Percentiles rank a stretch among this genome's conserved stretches.
Evolutionary conservation across 1,140 invertebrate genomes (phyloP).

Genomic region (Pararge aegeria): DNA sequence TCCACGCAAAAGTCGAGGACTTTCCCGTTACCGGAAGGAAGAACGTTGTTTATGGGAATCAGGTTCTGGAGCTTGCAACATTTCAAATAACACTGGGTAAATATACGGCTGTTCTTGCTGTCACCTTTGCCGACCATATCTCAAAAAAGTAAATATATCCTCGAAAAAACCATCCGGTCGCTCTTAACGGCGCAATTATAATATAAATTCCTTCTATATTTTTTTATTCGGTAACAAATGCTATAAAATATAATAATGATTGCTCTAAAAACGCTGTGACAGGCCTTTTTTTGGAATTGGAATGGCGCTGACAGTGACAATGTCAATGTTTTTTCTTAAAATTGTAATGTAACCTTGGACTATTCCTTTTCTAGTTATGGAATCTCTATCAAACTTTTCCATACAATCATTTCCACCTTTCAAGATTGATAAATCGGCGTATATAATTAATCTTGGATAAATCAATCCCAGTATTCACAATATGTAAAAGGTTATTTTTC

Average conservation of each 20-base stretch:
- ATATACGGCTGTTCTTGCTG: conserved; percentile 64
- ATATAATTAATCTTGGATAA: too few relatives aligned
- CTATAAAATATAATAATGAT: conserved; percentile 39
- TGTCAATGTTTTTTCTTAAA: too few relatives aligned
- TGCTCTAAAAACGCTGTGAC: conserved; percentile 51
- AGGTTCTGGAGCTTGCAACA: conserved; percentile 76
- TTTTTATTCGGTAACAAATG: conserved; percentile 35
- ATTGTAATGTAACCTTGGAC: too few relatives aligned
- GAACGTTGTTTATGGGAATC: conserved; percentile 61
- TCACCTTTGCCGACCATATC: conserved; percentile 71
- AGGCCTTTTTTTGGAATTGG: conserved; percentile 44
- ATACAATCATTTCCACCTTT: background rate
- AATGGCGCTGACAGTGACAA: conserved; percentile 43
- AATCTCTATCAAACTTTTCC: background rate
- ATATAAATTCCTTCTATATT: conserved; percentile 10
- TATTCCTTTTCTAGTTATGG: background rate
- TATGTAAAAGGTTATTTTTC: too few relatives aligned
- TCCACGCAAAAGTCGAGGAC: conserved; percentile 84
- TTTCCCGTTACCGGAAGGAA: conserved; percentile 62
- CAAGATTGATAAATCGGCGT: too few relatives aligned
- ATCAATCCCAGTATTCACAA: too few relatives aligned
- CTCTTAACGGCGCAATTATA: conserved; percentile 17
- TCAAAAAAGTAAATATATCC: conserved; percentile 41
- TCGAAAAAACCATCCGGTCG: conserved; percentile 42
- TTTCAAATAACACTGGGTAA: conserved; percentile 74